Percentiles rank a stretch among this genome's conserved stretches.
Evolutionary conservation across 2,888 invertebrate species (phyloP).

Genomic region (Tinea semifulvella): DNA sequence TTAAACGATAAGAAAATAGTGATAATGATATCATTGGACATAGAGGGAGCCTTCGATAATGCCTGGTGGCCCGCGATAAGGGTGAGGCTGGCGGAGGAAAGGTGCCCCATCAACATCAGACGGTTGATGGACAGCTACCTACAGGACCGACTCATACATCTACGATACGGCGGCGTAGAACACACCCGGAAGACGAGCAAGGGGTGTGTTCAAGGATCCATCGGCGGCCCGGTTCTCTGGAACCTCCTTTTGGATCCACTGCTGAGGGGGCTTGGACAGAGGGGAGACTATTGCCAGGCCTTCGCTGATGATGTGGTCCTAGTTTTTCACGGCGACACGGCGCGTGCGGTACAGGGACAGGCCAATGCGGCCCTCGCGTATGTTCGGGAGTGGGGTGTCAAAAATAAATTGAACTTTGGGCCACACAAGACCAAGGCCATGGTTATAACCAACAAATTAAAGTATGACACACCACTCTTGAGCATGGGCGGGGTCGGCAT

Average conservation of each 20-base stretch:
- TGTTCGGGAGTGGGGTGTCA: too few relatives aligned
- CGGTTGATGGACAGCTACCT: constrained; percentile 19
- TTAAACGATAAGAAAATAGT: neutral
- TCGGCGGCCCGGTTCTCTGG: constrained; percentile 22
- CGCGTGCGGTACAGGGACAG: too few relatives aligned
- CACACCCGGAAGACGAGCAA: constrained; percentile 18
- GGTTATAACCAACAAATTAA: too few relatives aligned
- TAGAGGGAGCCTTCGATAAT: constrained; percentile 13
- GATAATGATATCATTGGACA: constrained; percentile 17
- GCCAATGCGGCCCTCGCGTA: too few relatives aligned
- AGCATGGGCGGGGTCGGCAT: too few relatives aligned
- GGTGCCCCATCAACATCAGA: constrained; percentile 21
- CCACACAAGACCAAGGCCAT: too few relatives aligned
- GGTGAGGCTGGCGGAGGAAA: constrained; percentile 14
- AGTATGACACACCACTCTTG: too few relatives aligned
- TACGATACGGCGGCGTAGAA: constrained; percentile 16
- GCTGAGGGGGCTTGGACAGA: neutral
- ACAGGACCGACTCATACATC: constrained; percentile 11
- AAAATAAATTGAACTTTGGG: too few relatives aligned
- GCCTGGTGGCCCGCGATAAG: constrained; percentile 19
- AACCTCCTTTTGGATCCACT: constrained; percentile 23
- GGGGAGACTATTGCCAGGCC: neutral
- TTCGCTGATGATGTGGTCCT: constrained; percentile 12
- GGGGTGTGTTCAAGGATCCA: constrained; percentile 25
- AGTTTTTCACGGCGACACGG: too few relatives aligned